Evolutionary conservation across 2,888 invertebrate species (phyloP).

Genomic region (Perizoma affinitatum): DNA sequence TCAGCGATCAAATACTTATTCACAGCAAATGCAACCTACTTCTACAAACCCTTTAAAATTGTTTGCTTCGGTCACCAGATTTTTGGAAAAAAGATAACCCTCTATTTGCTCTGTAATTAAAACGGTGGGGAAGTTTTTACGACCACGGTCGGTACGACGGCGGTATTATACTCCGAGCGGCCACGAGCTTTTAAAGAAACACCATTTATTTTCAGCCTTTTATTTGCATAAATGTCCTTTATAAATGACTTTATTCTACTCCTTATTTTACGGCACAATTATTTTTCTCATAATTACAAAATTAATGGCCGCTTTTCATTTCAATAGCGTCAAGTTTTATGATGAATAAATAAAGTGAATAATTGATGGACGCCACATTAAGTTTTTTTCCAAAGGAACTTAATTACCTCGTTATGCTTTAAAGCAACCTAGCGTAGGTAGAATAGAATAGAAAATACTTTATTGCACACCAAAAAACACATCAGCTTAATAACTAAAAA

Average conservation of each 20-base stretch:
- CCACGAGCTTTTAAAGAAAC: conserved; percentile 40
- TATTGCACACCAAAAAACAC: no score
- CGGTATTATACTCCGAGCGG: conserved; percentile 45
- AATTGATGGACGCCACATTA: no score
- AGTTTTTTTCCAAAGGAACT: no score
- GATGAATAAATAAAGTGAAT: no score
- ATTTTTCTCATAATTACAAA: conserved; percentile 30
- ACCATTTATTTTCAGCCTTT: conserved; percentile 48
- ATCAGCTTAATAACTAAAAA: no score
- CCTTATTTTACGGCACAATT: conserved; percentile 26
- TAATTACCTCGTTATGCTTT: no score
- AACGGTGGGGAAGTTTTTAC: conserved; percentile 54
- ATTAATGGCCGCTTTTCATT: conserved; percentile 23
- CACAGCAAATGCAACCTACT: conserved; percentile 9
- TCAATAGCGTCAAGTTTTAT: not conserved
- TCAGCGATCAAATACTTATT: conserved; percentile 9
- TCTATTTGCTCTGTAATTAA: conserved; percentile 60
- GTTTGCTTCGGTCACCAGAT: conserved; percentile 30
- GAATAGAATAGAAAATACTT: no score
- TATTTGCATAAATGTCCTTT: conserved; percentile 52
- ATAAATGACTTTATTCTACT: conserved; percentile 43
- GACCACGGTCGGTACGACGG: conserved; percentile 43
- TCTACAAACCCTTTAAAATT: conserved; percentile 19
- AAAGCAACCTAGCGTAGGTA: not conserved
- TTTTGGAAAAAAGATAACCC: conserved; percentile 43